These are phyloP conservation scores for Acrobasis repandana DNA, from an alignment of 2,888 invertebrate genomes.

Conservation along the genomic window DNA sequence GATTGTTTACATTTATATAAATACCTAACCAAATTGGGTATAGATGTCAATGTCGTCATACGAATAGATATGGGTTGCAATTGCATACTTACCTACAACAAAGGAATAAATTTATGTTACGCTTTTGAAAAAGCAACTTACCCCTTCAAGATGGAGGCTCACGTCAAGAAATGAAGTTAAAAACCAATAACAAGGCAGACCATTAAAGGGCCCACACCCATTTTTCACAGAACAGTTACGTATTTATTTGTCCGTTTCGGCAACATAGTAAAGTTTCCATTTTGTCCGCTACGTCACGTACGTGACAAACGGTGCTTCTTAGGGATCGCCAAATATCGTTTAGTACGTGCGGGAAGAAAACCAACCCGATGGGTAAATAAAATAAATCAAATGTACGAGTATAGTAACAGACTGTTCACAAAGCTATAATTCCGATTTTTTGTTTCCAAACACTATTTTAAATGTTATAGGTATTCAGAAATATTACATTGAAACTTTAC, in stretches of 20 bases:
- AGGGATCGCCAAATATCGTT: constrained; percentile 83
- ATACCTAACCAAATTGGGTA: no score
- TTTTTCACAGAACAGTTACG: constrained; percentile 65
- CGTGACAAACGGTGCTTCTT: constrained; percentile 81
- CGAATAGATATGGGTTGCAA: no score
- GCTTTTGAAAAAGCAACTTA: background rate
- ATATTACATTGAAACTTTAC: no score
- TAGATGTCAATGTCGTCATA: no score
- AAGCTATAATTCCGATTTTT: constrained; percentile 51
- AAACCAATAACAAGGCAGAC: constrained; percentile 8
- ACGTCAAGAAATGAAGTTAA: background rate
- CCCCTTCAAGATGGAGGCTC: background rate
- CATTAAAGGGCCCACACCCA: constrained; percentile 41
- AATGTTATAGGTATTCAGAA: no score
- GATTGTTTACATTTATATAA: no score
- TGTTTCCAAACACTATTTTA: background rate
- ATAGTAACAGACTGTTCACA: constrained; percentile 72
- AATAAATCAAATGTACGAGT: constrained; percentile 82
- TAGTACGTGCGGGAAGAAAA: constrained; percentile 80
- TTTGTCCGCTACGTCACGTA: constrained; percentile 77
- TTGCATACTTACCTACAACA: no score
- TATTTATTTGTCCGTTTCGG: constrained; percentile 76
- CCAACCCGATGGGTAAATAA: constrained; percentile 78
- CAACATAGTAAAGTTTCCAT: constrained; percentile 75
- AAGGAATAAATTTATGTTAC: no score